Base-by-base conservation (phyloP, 92 coral and sea anemone genomes). In the Actinernus sp. region DNA sequence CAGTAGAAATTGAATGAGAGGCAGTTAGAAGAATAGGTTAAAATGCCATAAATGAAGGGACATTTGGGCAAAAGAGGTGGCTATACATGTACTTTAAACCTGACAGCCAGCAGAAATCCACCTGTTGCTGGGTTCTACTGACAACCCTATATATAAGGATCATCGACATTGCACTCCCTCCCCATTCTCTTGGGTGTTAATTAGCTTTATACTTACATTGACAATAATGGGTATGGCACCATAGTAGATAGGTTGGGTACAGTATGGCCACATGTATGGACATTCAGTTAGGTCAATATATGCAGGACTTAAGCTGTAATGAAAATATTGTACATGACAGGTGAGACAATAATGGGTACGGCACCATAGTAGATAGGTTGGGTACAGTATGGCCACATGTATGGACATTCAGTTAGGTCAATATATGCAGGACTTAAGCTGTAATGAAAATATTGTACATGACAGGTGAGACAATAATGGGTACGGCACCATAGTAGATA, bases 301-400 rank as follows among this genome's bases (percentile, higher is more conserved):
- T 22, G 90, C 76, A 28, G 98, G 98, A 52, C 96, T 93, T 25
- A 88, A 65, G 60, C 98, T 88, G 59, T 12, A 47, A 55, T 7
- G 3, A 25, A 41, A 65, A n/a, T n/a, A n/a, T n/a, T n/a, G n/a
- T n/a, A n/a, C n/a, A n/a, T n/a, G n/a, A n/a, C n/a, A n/a, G n/a
- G n/a, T n/a, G n/a, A n/a, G n/a, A 95, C 99, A 43, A 81, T 83
- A 51, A 68, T 72, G 13, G 99, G 96, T 79, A 91, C 73, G 25
- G 88, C 92, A 41, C 92, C 80, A 39, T 86, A 84, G 61, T 91
- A 95, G 17, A 91, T 32, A 1, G 99, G 96, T 64, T 91, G 99
- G n/a, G 97, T 89, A 39, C 99, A 95, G 75, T 95, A 95, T 0
- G 99, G 99, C 99, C 99, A 95, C 99, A 95, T 95, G 81, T 91